phyloP scores from a whole-genome alignment of 2,888 invertebrate genomes.

The Exocentrus adspersus region DNA sequence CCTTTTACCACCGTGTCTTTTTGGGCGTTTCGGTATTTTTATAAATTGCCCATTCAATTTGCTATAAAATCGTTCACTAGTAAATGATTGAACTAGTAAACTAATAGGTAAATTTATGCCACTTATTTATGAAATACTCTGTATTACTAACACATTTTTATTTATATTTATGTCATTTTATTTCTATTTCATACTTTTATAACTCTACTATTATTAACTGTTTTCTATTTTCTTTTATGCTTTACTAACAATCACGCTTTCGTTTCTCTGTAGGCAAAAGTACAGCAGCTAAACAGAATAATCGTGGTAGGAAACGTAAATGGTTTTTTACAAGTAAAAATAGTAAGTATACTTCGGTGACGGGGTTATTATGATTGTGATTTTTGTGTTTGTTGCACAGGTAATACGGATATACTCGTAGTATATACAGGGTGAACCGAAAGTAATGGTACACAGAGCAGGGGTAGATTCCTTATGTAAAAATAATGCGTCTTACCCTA shows the following conservation, averaged over 20 bases:
- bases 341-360: constrained; percentile 33
- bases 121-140: too few relatives aligned
- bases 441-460: too few relatives aligned
- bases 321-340: constrained; percentile 32
- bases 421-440: too few relatives aligned
- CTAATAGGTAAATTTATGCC: too few relatives aligned
- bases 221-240: constrained; percentile 14
- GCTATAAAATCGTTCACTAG: too few relatives aligned
- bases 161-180: not conserved
- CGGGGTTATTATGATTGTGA: constrained; percentile 5
- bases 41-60: too few relatives aligned
- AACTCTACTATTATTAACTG: constrained; percentile 1
- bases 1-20: too few relatives aligned
- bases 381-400: not conserved
- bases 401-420: not conserved
- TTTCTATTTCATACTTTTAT: not conserved
- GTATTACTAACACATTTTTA: not conserved
- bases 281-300: constrained; percentile 31
- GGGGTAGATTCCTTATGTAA: too few relatives aligned
- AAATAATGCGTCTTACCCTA: too few relatives aligned
- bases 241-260: constrained; percentile 22
- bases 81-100: too few relatives aligned
- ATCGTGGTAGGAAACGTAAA: constrained; percentile 33
- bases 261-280: constrained; percentile 19
- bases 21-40: too few relatives aligned